Conservation (phyloP, 2,797 vertebrate species). For the Thripadectes ignobilis region DNA sequence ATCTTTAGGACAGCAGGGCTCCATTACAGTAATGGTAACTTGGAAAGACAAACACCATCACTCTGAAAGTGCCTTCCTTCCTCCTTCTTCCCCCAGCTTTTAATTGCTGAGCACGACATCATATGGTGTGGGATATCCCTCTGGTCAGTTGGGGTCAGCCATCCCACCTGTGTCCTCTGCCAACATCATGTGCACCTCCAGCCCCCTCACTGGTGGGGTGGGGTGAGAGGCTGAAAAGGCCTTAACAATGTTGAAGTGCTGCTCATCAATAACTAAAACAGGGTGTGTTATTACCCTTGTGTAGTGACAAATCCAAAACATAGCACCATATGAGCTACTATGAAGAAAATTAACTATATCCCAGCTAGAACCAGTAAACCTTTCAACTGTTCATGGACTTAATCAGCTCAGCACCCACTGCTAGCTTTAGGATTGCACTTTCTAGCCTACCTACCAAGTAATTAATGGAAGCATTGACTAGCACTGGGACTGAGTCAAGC, state of each 20-base stretch:
- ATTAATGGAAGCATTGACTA: background rate
- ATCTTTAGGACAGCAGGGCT: background rate
- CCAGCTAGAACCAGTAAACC: background rate
- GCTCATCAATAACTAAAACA: background rate
- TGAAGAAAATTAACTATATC: background rate
- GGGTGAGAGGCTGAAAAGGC: background rate
- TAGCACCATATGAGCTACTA: background rate
- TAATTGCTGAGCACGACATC: background rate
- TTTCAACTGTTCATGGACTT: background rate
- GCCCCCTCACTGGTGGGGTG: accelerated
- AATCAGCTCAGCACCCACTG: background rate
- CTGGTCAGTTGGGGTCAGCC: background rate
- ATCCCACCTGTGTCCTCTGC: background rate
- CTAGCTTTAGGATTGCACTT: background rate
- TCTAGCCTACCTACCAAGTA: background rate
- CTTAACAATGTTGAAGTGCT: background rate
- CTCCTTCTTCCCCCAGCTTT: background rate
- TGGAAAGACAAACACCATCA: background rate
- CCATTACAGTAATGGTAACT: accelerated
- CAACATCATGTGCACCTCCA: background rate
- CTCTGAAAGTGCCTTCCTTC: background rate
- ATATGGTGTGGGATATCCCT: background rate
- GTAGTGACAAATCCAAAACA: background rate
- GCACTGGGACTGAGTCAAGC: background rate
- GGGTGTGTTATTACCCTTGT: background rate